Percentiles rank a stretch among this genome's conserved stretches.
Conservation (phyloP, 2,113 vertebrate species). For the Corythornis vintsioides region DNA sequence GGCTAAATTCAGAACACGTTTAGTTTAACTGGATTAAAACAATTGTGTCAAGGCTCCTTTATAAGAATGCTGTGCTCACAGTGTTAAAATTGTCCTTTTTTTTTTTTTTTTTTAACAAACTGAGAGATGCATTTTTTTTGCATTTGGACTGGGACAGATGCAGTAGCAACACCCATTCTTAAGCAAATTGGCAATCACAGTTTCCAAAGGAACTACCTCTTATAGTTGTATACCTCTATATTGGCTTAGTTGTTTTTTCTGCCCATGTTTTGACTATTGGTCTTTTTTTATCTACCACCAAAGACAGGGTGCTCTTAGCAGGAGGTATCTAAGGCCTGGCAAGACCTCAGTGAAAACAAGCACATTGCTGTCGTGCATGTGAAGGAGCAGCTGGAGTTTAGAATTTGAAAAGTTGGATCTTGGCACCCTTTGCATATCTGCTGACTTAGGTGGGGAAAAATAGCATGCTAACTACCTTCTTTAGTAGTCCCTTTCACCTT, state of each 20-base stretch:
- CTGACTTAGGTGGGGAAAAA: background rate
- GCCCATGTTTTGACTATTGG: background rate
- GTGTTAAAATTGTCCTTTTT: background rate
- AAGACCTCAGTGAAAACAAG: background rate
- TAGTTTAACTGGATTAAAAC: slow-evolving; percentile 48
- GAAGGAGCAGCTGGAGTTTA: slow-evolving; percentile 25
- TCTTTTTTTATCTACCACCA: background rate
- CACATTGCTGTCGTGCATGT: background rate
- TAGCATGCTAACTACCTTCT: background rate
- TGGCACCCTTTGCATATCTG: background rate
- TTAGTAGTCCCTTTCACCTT: background rate
- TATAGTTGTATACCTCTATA: background rate
- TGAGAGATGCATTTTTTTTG: background rate
- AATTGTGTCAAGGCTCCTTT: background rate
- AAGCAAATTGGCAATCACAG: background rate
- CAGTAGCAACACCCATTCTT: background rate
- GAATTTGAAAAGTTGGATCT: background rate
- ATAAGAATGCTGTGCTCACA: background rate
- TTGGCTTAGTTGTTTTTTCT: background rate
- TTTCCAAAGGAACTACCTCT: background rate
- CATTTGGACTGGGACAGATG: background rate
- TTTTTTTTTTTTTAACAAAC: background rate
- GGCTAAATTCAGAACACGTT: slow-evolving; percentile 24
- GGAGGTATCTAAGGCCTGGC: background rate
- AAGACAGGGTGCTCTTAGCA: background rate